Evolutionary conservation across 2,888 invertebrate genomes (phyloP).

Genomic region (Mycalesis mineus): DNA sequence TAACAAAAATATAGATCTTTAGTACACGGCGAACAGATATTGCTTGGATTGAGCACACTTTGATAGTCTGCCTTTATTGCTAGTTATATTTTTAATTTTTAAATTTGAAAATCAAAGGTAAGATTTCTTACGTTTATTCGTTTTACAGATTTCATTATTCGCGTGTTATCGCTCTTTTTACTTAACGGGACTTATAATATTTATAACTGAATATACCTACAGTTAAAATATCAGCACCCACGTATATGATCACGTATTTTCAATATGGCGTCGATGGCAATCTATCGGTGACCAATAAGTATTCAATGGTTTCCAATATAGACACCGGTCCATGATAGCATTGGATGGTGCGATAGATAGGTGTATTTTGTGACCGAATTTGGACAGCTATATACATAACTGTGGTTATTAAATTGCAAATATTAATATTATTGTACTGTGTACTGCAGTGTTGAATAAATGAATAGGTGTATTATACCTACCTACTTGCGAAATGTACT

Average conservation of each 20-base stretch:
- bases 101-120: no score
- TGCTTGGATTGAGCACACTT: no score
- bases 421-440: constrained; percentile 3
- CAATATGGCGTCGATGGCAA: constrained; percentile 31
- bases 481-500: neutral
- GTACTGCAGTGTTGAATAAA: constrained; percentile 12
- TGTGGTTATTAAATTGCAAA: constrained; percentile 26
- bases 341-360: constrained; percentile 53
- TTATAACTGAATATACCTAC: no score
- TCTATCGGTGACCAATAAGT: constrained; percentile 46
- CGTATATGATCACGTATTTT: constrained; percentile 5
- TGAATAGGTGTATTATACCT: constrained; percentile 6
- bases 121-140: no score
- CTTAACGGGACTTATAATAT: no score
- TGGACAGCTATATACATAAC: constrained; percentile 36
- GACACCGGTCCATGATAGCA: constrained; percentile 50
- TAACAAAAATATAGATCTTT: no score
- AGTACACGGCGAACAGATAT: no score
- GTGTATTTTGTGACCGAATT: constrained; percentile 50
- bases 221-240: no score
- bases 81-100: no score
- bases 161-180: no score
- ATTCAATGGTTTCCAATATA: constrained; percentile 35
- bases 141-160: no score
- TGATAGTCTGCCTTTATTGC: no score